These are phyloP conservation scores for Cephus runcator DNA, from an alignment of 2,888 invertebrate species.

Conservation along the genomic window DNA sequence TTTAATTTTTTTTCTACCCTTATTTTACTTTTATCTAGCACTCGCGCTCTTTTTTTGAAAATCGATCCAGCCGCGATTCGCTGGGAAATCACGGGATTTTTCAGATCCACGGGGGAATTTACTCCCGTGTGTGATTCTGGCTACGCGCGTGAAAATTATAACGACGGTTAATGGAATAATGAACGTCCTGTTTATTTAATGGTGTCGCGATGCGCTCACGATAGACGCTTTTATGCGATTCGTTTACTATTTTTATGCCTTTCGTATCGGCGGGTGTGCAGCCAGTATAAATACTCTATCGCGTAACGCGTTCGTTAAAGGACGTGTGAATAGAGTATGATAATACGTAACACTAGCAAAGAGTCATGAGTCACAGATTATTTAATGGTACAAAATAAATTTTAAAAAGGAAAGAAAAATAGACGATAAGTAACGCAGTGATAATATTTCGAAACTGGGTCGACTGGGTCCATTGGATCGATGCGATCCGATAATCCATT, in stretches of 20 bases:
- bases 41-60: neutral
- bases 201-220: neutral
- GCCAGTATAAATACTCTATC: neutral
- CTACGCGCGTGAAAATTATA: neutral
- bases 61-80: neutral
- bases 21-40: constrained; percentile 1
- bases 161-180: neutral
- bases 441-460: neutral
- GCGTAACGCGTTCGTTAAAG: neutral
- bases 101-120: neutral
- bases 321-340: neutral
- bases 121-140: neutral
- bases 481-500: neutral
- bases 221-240: neutral
- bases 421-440: neutral
- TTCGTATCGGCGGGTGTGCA: neutral
- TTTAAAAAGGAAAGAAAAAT: neutral
- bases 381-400: neutral
- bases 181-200: neutral
- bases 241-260: neutral
- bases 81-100: neutral
- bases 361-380: neutral
- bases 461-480: neutral
- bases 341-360: neutral
- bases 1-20: constrained; percentile 14